Percentiles rank a stretch among this genome's conserved stretches.
Evolutionary conservation across 2,113 vertebrate species (phyloP).

Genomic region (Anser cygnoides): DNA sequence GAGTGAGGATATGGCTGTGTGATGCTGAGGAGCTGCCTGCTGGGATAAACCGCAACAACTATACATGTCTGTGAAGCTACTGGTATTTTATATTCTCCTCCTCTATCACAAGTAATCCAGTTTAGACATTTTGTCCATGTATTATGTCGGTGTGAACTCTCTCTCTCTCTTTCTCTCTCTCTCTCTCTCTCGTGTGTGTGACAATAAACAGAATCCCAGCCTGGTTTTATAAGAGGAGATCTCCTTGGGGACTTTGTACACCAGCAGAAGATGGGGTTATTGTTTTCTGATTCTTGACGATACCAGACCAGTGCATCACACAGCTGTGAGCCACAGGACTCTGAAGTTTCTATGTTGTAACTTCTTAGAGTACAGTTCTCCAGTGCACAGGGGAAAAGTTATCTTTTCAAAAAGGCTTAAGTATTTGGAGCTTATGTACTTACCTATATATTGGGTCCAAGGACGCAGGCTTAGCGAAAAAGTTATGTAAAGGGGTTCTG

Average conservation of each 20-base stretch:
- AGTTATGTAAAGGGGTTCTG: fast-evolving
- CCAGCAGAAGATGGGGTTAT: neutral
- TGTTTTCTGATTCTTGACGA: neutral
- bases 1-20: too few relatives aligned
- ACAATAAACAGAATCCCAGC: neutral
- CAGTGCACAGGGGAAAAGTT: neutral
- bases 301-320: neutral
- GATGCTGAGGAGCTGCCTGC: too few relatives aligned
- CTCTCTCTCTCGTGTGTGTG: neutral
- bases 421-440: neutral
- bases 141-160: neutral
- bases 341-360: neutral
- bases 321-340: neutral
- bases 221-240: neutral
- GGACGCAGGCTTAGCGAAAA: neutral
- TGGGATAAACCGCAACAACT: too few relatives aligned
- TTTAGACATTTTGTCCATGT: neutral
- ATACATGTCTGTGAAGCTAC: neutral
- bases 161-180: neutral
- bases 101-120: neutral
- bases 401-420: neutral
- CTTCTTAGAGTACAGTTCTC: neutral
- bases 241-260: neutral
- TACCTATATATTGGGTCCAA: neutral
- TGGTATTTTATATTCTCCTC: neutral